Evolutionary conservation across 2,888 invertebrate species (phyloP).

Genomic region (Nemapogon koenigi): DNA sequence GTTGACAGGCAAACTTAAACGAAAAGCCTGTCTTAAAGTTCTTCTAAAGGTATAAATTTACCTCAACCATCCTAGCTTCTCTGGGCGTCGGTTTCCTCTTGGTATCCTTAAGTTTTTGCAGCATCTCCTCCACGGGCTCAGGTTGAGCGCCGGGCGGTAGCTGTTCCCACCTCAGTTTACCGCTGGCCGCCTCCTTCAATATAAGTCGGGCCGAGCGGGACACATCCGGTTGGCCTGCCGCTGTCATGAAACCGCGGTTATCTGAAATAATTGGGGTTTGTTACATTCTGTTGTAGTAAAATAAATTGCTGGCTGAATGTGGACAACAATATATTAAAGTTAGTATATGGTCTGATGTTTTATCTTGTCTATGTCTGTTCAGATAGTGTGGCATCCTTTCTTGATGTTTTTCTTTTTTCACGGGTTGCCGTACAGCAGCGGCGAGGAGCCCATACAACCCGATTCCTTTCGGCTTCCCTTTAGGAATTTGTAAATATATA

Average conservation of each 20-base stretch:
- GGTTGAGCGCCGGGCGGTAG: conserved; percentile 75
- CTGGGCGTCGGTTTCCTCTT: conserved; percentile 37
- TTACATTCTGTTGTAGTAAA: too few species aligned
- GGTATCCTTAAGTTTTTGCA: conserved; percentile 23
- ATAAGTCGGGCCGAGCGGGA: conserved; percentile 88
- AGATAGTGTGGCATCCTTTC: too few species aligned
- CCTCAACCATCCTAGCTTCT: conserved; percentile 47
- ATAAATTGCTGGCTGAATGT: neutral
- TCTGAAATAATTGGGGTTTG: conserved; percentile 65
- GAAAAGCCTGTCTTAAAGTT: too few species aligned
- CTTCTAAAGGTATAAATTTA: conserved; percentile 22
- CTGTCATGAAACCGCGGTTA: conserved; percentile 96
- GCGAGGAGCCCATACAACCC: too few species aligned
- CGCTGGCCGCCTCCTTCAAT: conserved; percentile 91
- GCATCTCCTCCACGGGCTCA: conserved; percentile 33
- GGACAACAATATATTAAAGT: too few species aligned
- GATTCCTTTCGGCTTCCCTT: too few species aligned
- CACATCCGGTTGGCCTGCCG: conserved; percentile 93
- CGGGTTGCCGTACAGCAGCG: too few species aligned
- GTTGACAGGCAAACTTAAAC: too few species aligned
- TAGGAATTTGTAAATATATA: too few species aligned
- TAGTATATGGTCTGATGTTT: too few species aligned
- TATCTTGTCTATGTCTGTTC: too few species aligned
- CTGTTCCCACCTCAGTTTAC: conserved; percentile 81
- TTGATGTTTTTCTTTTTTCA: too few species aligned